These are phyloP conservation scores for Drosophila meridiana DNA, from an alignment of 2,888 invertebrate genomes.

Conservation along the genomic window DNA sequence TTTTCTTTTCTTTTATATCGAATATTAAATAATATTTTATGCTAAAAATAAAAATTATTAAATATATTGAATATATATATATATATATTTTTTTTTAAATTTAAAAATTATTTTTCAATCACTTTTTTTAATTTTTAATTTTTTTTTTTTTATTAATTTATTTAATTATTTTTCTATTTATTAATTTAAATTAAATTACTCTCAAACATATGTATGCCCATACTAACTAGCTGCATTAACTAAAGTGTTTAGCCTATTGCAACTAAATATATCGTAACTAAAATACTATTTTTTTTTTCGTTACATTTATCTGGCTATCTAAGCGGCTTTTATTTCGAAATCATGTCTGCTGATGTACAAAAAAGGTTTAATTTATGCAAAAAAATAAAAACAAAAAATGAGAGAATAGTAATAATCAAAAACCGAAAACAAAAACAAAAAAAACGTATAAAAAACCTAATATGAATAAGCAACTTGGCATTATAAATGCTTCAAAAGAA, in stretches of 20 bases:
- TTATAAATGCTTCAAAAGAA: conserved; percentile 74
- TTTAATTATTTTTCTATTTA: no score
- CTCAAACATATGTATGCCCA: no score
- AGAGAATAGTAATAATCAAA: conserved; percentile 27
- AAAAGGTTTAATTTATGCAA: conserved; percentile 73
- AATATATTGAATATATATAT: no score
- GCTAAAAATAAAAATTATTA: no score
- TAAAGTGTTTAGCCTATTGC: neutral
- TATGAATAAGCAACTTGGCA: conserved; percentile 58
- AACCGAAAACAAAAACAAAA: conserved; percentile 12
- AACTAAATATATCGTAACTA: neutral
- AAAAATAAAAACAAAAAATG: conserved; percentile 28
- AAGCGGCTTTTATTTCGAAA: conserved; percentile 23
- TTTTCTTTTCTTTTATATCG: no score
- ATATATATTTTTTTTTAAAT: no score
- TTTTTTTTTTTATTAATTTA: no score
- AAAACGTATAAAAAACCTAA: conserved; percentile 30
- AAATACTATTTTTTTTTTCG: neutral
- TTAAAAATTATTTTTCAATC: no score
- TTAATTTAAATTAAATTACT: neutral
- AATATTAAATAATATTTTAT: no score
- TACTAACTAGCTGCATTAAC: neutral
- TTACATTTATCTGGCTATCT: conserved; percentile 4
- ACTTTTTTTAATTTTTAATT: no score
- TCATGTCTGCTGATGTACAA: conserved; percentile 38